These are phyloP conservation scores for Machimus rusticus DNA, from an alignment of 2,888 invertebrate genomes.

Conservation along the genomic window DNA sequence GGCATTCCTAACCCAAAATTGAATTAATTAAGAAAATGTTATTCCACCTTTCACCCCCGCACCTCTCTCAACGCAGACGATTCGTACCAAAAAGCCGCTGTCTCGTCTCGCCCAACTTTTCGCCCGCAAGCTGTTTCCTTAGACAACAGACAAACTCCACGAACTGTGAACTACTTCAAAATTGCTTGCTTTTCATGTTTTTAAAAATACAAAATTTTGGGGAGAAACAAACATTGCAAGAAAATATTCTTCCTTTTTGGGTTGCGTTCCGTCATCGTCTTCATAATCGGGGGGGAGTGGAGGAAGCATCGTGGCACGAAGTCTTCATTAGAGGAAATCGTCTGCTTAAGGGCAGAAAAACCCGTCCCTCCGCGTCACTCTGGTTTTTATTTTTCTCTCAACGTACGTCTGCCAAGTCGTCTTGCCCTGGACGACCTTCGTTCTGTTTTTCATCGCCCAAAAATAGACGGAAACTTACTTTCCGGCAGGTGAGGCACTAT, in stretches of 20 bases:
- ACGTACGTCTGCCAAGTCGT: not conserved
- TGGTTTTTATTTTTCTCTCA: not conserved
- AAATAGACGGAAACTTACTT: not conserved
- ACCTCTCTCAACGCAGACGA: not conserved
- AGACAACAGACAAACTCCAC: not conserved
- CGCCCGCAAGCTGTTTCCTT: not conserved
- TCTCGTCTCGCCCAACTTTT: not conserved
- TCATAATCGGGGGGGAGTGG: not conserved
- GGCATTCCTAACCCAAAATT: not conserved
- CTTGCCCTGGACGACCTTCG: not conserved
- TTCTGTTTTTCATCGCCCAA: not conserved
- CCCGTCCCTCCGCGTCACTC: not conserved
- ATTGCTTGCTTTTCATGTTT: not conserved
- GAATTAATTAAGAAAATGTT: slow-evolving; percentile 14
- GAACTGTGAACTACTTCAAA: not conserved
- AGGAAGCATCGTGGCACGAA: not conserved
- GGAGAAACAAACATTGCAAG: not conserved
- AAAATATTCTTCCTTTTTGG: not conserved
- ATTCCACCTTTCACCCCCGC: not conserved
- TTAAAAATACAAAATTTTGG: not conserved
- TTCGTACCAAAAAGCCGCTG: not conserved
- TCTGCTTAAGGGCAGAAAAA: not conserved
- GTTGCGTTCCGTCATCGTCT: not conserved
- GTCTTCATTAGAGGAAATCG: not conserved
- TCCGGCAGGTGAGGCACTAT: not conserved